Percentiles rank a stretch among this genome's conserved stretches.
Conservation (phyloP, 2,888 invertebrate species). For the Copidosoma aretas region DNA sequence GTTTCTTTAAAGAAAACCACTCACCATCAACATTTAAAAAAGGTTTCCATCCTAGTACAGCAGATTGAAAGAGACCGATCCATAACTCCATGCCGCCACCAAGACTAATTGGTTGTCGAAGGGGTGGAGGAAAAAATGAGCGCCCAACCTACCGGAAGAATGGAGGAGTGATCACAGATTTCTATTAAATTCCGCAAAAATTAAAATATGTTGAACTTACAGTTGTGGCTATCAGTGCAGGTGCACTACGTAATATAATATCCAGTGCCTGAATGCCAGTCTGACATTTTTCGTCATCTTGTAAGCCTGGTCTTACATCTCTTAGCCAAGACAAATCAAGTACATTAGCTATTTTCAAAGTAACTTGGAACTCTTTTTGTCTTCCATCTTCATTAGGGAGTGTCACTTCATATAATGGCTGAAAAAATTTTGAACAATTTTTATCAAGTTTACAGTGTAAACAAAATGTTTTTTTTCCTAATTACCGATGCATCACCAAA, state of each 20-base stretch:
- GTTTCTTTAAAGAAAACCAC: too few relatives aligned
- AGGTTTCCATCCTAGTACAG: slow-evolving; percentile 86
- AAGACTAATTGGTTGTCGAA: slow-evolving; percentile 55
- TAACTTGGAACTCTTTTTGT: slow-evolving; percentile 62
- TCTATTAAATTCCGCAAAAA: background rate
- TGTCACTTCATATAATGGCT: slow-evolving; percentile 50
- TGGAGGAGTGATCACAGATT: too few relatives aligned
- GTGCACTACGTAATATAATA: slow-evolving; percentile 73
- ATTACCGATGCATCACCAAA: slow-evolving; percentile 76
- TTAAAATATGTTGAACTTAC: slow-evolving; percentile 39
- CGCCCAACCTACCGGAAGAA: slow-evolving; percentile 16
- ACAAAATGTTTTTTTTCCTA: slow-evolving; percentile 44
- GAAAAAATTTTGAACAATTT: slow-evolving; percentile 2
- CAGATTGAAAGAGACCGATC: slow-evolving; percentile 92
- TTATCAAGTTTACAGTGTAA: too few relatives aligned
- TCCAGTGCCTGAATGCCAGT: slow-evolving; percentile 80
- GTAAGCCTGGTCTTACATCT: slow-evolving; percentile 68
- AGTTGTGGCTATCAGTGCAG: slow-evolving; percentile 66
- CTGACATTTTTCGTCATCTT: slow-evolving; percentile 71
- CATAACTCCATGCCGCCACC: slow-evolving; percentile 88
- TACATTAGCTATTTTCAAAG: slow-evolving; percentile 65
- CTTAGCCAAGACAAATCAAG: slow-evolving; percentile 65
- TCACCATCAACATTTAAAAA: slow-evolving; percentile 86
- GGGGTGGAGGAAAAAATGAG: slow-evolving; percentile 30
- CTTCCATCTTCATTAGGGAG: slow-evolving; percentile 57